These are phyloP conservation scores for Epinotia brunnichana DNA, from an alignment of 2,888 invertebrate species.

Conservation along the genomic window DNA sequence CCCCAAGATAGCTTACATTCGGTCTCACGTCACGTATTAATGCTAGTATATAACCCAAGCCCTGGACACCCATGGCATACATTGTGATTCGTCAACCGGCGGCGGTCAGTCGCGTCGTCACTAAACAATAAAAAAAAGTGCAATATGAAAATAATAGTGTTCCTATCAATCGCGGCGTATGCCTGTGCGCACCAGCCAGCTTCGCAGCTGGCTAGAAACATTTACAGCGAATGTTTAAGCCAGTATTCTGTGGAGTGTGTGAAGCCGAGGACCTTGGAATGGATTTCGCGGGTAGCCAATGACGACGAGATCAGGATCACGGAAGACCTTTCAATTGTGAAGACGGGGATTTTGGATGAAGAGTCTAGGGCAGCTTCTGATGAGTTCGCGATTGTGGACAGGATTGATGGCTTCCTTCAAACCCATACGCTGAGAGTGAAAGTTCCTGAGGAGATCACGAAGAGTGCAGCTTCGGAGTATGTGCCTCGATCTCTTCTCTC, in stretches of 20 bases:
- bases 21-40: conserved; percentile 82
- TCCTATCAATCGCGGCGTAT: conserved; percentile 67
- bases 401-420: conserved; percentile 89
- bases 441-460: conserved; percentile 86
- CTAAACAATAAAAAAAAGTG: conserved; percentile 61
- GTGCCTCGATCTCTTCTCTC: conserved; percentile 86
- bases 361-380: conserved; percentile 82
- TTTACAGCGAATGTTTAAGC: conserved; percentile 87
- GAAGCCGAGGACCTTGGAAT: conserved; percentile 90
- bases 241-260: conserved; percentile 89
- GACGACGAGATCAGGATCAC: conserved; percentile 89
- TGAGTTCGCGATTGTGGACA: conserved; percentile 86
- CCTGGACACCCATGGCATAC: conserved; percentile 78
- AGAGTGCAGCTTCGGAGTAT: conserved; percentile 83
- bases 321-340: conserved; percentile 89
- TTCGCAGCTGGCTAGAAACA: conserved; percentile 85
- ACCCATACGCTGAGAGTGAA: conserved; percentile 90
- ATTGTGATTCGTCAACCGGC: conserved; percentile 75
- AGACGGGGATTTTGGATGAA: conserved; percentile 81
- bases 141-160: conserved; percentile 77
- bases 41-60: conserved; percentile 83
- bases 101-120: conserved; percentile 76
- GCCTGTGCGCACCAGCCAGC: conserved; percentile 83
- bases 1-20: conserved; percentile 65
- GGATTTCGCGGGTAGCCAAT: conserved; percentile 87